phyloP scores from a whole-genome alignment of 2,797 vertebrate genomes.

The Octomys mimax region DNA sequence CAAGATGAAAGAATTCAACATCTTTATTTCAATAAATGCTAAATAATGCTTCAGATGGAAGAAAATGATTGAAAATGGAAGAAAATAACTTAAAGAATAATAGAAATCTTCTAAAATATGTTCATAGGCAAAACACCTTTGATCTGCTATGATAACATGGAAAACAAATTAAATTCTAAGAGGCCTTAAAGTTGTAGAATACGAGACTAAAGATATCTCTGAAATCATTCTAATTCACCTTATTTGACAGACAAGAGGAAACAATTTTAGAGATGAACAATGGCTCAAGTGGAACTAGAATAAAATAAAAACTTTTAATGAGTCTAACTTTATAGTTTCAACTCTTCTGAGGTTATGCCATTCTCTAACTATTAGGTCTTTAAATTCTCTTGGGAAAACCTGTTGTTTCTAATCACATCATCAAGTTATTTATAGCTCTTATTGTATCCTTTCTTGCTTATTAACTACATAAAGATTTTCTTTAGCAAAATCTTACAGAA shows the following conservation, averaged over 20 bases:
- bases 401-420: background rate
- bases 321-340: background rate
- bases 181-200: background rate
- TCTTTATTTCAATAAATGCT: background rate
- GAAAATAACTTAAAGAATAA: background rate
- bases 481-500: background rate
- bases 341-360: constrained; percentile 11
- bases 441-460: background rate
- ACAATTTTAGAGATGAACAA: constrained; percentile 10
- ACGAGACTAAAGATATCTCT: background rate
- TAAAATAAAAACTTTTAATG: background rate
- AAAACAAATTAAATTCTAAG: background rate
- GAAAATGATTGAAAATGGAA: background rate
- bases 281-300: background rate
- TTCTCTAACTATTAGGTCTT: background rate
- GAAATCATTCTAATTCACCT: background rate
- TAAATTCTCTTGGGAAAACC: background rate
- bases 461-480: background rate
- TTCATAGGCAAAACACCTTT: background rate
- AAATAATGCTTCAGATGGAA: background rate
- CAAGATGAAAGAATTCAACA: constrained; percentile 18
- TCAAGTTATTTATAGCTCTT: background rate
- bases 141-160: background rate
- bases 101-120: background rate
- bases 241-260: background rate